Conservation (phyloP, 2,797 vertebrate species). For the Malurus leucopterus region DNA sequence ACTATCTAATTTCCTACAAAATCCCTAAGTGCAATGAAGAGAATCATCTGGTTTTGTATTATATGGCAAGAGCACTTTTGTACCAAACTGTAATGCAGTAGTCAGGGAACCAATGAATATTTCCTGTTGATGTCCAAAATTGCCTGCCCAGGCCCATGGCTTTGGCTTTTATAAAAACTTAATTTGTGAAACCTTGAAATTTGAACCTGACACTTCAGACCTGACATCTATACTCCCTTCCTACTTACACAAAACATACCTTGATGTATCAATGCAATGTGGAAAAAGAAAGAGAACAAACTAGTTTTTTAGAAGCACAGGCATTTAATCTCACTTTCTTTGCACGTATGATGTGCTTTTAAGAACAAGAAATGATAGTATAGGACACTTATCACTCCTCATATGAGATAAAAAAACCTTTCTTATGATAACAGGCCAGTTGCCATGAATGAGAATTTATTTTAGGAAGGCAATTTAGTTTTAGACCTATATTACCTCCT, state of each 20-base stretch:
- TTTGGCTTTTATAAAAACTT: not conserved
- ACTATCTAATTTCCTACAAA: not conserved
- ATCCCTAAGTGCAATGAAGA: not conserved
- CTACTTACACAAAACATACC: not conserved
- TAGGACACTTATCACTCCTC: not conserved
- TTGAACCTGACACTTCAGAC: not conserved
- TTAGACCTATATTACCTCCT: not conserved
- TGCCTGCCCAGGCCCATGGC: not conserved
- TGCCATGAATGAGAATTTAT: not conserved
- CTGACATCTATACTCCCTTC: not conserved
- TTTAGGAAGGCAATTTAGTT: not conserved
- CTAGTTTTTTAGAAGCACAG: not conserved
- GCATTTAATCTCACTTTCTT: not conserved
- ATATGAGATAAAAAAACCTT: not conserved
- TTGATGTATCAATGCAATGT: not conserved
- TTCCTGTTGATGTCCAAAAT: not conserved
- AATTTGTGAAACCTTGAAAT: not conserved
- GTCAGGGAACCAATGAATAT: not conserved
- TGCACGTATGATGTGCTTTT: not conserved
- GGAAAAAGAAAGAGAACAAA: not conserved
- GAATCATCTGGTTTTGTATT: not conserved
- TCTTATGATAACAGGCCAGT: not conserved
- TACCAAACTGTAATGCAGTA: not conserved
- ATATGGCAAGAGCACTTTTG: not conserved
- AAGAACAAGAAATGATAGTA: not conserved